A percentile compares a stretch with the other conserved stretches of the same genome.
Evolutionary conservation across 2,797 vertebrate species (phyloP).

Genomic region (Sus cebifrons): DNA sequence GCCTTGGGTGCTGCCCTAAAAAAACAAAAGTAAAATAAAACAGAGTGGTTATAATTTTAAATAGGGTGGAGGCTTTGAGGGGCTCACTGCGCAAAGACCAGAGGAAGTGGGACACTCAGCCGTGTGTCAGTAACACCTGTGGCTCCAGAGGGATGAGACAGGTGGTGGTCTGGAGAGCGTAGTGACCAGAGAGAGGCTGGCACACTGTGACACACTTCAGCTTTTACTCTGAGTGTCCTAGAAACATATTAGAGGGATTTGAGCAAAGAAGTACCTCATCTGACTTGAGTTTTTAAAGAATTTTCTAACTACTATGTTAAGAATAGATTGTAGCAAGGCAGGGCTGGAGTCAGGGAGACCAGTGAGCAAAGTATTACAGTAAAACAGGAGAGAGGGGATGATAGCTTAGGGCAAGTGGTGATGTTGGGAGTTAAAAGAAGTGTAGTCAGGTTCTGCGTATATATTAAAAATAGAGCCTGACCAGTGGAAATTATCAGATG

Average conservation of each 20-base stretch:
- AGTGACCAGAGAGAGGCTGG: background rate
- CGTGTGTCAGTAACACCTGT: too few species aligned
- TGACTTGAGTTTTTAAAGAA: background rate
- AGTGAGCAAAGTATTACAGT: background rate
- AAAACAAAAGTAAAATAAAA: background rate
- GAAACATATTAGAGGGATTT: background rate
- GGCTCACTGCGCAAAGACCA: background rate
- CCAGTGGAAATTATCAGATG: background rate
- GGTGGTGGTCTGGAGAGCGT: background rate
- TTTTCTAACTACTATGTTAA: background rate
- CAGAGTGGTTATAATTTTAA: slow-evolving; percentile 18
- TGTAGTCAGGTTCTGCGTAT: background rate
- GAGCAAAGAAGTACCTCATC: background rate
- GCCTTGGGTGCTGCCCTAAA: too few species aligned
- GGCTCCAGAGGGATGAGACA: too few species aligned
- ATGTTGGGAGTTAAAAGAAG: background rate
- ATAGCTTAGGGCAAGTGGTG: background rate
- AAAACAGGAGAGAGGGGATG: background rate
- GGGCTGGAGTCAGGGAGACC: background rate
- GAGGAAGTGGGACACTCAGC: background rate
- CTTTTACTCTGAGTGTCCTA: background rate
- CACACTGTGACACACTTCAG: background rate
- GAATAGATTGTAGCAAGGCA: background rate
- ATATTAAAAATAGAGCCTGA: background rate
- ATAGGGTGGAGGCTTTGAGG: background rate